Evolutionary conservation across 2,113 vertebrate genomes (phyloP), one percentile per base, ranked within the genome.

Genomic region (Caracal caracal): DNA sequence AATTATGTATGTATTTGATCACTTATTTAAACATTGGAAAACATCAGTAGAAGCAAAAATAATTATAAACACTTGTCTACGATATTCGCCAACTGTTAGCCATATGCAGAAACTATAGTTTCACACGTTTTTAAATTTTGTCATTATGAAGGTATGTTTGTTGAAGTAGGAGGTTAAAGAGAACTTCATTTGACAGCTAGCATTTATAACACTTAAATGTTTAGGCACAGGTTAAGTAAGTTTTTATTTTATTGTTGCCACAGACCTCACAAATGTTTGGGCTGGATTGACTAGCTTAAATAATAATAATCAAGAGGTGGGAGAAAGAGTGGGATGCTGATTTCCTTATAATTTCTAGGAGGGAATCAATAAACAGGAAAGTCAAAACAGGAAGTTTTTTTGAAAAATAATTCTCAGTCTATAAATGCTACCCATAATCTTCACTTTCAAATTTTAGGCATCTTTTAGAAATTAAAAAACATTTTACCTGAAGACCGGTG

Each of bases 11-110:
- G 30, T 35, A 83, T 90, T 84, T 94, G 73, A 47, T 80, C 65
- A 94, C 47, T 93, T 85, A 94, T 43, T 88, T 85, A 91, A 94
- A 91, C 47, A 85, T 33, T 70, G 22, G 76, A 85, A 80, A 24
- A 53, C 17, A 84, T 68, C 22, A 81, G 17, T 71, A 59, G 28
- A 49, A 78, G 12, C 17, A 85, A 95, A 97, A 78, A 40, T 63
- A 63, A 90, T 93, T 80, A 47, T 19, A 33, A 80, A 65, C 10
- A 59, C 17, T 88, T 88, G 12, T 76, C 47, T 87, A 12, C 28
- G 12, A 75, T 75, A 85, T 79, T 61, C 63, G 10, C n/a, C 20
- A 86, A 82, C 10, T 49, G 59, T 65, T 56, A 35, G n/a, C 1
- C 33, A 68, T 24, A 26, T 85, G 15, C 28, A 71, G 90, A 79